These are phyloP conservation scores for Megaceryle maxima DNA, from an alignment of 2,113 vertebrate species.

Conservation along the genomic window DNA sequence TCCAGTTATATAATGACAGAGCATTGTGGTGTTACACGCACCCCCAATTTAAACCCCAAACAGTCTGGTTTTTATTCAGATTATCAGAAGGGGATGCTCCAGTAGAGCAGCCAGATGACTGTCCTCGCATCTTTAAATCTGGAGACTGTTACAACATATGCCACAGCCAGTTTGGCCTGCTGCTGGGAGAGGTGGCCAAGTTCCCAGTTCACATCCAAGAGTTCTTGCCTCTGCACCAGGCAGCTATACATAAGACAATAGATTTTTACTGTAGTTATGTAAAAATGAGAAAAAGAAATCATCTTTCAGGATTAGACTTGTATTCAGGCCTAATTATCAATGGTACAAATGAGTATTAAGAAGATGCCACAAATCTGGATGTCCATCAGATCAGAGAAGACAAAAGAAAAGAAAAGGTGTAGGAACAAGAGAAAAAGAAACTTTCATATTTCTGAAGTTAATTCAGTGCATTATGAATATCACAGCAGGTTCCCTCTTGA, in stretches of 20 bases:
- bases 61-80: neutral
- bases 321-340: neutral
- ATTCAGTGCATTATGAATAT: slow-evolving; percentile 10
- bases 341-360: neutral
- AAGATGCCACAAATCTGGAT: neutral
- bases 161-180: neutral
- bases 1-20: neutral
- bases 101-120: neutral
- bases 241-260: neutral
- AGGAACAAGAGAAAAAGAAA: neutral
- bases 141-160: neutral
- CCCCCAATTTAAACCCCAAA: neutral
- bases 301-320: neutral
- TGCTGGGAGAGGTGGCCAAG: neutral
- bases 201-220: neutral
- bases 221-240: neutral
- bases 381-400: neutral
- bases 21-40: neutral
- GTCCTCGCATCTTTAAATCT: neutral
- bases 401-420: neutral
- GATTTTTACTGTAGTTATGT: neutral
- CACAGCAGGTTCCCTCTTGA: slow-evolving; percentile 24
- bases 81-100: neutral
- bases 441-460: neutral
- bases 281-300: neutral